Conservation (phyloP, 1,140 invertebrate species). For the Panagrolaimus sp. region DNA sequence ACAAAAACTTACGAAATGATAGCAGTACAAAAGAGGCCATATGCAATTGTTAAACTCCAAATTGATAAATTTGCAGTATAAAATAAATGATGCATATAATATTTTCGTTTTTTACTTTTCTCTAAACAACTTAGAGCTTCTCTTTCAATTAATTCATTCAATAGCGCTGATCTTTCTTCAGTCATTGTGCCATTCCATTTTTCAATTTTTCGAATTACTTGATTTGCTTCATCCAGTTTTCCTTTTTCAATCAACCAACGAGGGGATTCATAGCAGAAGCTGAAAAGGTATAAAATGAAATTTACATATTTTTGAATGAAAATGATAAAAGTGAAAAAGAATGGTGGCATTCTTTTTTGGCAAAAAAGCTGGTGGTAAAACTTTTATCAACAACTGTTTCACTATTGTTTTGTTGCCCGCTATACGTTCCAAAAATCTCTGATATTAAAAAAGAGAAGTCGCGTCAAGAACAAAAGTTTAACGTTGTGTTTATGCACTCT, state of each 20-base stretch:
- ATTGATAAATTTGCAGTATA: neutral
- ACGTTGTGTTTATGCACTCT: too few relatives aligned
- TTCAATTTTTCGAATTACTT: constrained; percentile 1
- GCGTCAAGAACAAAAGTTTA: too few relatives aligned
- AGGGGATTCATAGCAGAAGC: neutral
- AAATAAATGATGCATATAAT: neutral
- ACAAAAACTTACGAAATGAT: neutral
- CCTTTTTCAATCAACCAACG: constrained; percentile 12
- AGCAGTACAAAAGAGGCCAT: neutral
- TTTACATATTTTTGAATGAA: too few relatives aligned
- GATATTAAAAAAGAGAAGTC: too few relatives aligned
- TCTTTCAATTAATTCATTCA: neutral
- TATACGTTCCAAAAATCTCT: too few relatives aligned
- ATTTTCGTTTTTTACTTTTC: neutral
- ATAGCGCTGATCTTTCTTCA: neutral
- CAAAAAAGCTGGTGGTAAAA: too few relatives aligned
- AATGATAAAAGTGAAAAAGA: too few relatives aligned
- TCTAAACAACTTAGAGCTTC: neutral
- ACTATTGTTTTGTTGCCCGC: too few relatives aligned
- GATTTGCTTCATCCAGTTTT: neutral
- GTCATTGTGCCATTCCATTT: neutral
- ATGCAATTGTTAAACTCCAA: neutral
- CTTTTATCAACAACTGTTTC: too few relatives aligned
- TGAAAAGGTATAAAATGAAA: neutral
- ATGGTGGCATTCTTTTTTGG: too few relatives aligned